Conservation (phyloP, 2,888 invertebrate genomes). For the Psylliodes chrysocephalus region DNA sequence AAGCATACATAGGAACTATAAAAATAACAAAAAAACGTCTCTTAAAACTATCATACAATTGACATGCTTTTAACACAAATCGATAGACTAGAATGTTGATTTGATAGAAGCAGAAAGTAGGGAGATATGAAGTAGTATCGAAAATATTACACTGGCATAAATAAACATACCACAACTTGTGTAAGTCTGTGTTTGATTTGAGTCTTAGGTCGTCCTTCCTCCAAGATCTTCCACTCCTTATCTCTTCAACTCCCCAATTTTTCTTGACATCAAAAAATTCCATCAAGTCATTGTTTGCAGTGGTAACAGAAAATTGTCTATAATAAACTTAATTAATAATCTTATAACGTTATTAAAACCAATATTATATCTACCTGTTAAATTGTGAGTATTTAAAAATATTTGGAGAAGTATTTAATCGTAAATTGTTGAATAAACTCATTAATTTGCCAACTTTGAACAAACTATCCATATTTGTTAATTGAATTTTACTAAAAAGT, state of each 20-base stretch:
- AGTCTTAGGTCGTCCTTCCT: slow-evolving; percentile 88
- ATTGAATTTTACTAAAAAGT: background rate
- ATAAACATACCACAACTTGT: slow-evolving; percentile 95
- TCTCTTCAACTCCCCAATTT: slow-evolving; percentile 81
- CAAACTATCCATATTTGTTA: slow-evolving; percentile 1
- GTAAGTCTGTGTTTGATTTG: slow-evolving; percentile 94
- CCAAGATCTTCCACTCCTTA: slow-evolving; percentile 90
- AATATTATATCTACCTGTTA: background rate
- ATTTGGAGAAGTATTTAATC: slow-evolving; percentile 4
- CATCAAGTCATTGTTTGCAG: slow-evolving; percentile 70
- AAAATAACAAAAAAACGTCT: slow-evolving; percentile 26
- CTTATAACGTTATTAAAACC: background rate
- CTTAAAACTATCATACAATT: slow-evolving; percentile 10
- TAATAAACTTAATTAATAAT: background rate
- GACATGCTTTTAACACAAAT: too few species aligned
- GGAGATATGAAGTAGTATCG: too few species aligned
- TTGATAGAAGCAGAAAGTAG: too few species aligned
- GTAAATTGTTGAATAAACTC: background rate
- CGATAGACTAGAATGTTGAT: too few species aligned
- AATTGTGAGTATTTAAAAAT: background rate
- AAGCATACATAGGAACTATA: too few species aligned
- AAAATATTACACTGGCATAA: too few species aligned
- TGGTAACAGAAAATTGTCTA: slow-evolving; percentile 57
- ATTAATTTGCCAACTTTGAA: background rate
- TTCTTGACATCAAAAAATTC: slow-evolving; percentile 90